phyloP scores from a whole-genome alignment of 1,140 invertebrate species.

The Conus betulinus region DNA sequence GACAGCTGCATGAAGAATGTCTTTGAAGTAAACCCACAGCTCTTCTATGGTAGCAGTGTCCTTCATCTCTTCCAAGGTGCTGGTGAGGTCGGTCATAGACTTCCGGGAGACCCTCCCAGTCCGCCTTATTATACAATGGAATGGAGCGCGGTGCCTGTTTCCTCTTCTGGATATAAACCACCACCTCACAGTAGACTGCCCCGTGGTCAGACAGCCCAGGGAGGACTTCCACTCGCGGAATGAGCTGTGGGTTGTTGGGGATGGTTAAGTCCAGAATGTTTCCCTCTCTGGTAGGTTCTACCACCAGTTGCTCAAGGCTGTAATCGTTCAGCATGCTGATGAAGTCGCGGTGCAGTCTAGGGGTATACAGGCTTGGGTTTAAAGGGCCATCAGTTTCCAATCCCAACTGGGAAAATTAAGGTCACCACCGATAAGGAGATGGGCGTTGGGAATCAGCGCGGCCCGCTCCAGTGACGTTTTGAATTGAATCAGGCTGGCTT shows the following conservation, averaged over 20 bases:
- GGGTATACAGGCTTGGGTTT: not conserved
- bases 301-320: not conserved
- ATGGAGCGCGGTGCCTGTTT: not conserved
- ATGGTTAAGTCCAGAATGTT: not conserved
- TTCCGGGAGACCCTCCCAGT: too few relatives aligned
- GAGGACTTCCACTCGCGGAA: too few relatives aligned
- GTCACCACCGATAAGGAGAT: not conserved
- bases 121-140: not conserved
- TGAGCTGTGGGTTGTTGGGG: not conserved
- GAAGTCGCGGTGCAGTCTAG: not conserved
- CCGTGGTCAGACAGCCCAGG: not conserved
- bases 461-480: too few relatives aligned
- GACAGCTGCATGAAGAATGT: too few relatives aligned
- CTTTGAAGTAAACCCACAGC: too few relatives aligned
- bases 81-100: too few relatives aligned
- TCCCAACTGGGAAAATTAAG: not conserved
- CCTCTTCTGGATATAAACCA: not conserved
- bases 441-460: too few relatives aligned
- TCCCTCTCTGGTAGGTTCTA: not conserved
- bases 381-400: not conserved
- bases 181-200: constrained; percentile 2
- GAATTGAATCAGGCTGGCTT: too few relatives aligned
- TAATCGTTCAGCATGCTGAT: not conserved
- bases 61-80: too few relatives aligned
- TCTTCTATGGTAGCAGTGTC: too few relatives aligned